A percentile compares a stretch with the other conserved stretches of the same genome.
phyloP scores from a whole-genome alignment of 2,113 vertebrate species.

The Ascaphus truei region DNA sequence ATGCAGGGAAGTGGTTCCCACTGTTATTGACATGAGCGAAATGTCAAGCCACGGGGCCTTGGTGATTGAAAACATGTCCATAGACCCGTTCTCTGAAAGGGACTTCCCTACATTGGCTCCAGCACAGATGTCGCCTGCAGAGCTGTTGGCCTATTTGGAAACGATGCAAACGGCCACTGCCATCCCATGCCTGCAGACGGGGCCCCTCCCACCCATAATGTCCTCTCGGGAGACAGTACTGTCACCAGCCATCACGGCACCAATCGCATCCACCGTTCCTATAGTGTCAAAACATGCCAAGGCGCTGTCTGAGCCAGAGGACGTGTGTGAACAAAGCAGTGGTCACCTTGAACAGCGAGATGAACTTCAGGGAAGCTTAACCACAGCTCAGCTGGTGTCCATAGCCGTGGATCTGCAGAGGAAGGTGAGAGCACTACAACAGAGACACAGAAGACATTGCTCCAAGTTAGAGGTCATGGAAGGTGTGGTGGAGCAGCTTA shows the following conservation, averaged over 20 bases:
- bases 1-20: background rate
- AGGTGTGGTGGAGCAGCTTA: conserved; percentile 60
- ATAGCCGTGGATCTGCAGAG: conserved; percentile 57
- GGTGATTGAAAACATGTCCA: conserved; percentile 35
- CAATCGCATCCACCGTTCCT: conserved; percentile 65
- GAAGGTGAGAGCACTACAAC: conserved; percentile 66
- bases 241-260: conserved; percentile 57
- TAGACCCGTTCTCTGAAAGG: conserved; percentile 34
- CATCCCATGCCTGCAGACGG: background rate
- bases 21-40: background rate
- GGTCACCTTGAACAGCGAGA: background rate
- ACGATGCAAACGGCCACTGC: conserved; percentile 50
- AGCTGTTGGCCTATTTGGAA: conserved; percentile 64
- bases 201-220: background rate
- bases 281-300: conserved; percentile 57
- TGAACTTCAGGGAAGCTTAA: conserved; percentile 32
- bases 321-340: background rate
- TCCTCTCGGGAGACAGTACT: conserved; percentile 53
- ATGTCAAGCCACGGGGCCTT: background rate
- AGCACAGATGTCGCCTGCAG: conserved; percentile 8
- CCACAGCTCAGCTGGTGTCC: conserved; percentile 57
- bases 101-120: conserved; percentile 21
- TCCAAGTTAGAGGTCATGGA: conserved; percentile 68
- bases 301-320: background rate
- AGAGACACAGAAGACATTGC: conserved; percentile 61